These are phyloP conservation scores for Erpetoichthys calabaricus DNA, from an alignment of 2,797 vertebrate species.

Conservation along the genomic window DNA sequence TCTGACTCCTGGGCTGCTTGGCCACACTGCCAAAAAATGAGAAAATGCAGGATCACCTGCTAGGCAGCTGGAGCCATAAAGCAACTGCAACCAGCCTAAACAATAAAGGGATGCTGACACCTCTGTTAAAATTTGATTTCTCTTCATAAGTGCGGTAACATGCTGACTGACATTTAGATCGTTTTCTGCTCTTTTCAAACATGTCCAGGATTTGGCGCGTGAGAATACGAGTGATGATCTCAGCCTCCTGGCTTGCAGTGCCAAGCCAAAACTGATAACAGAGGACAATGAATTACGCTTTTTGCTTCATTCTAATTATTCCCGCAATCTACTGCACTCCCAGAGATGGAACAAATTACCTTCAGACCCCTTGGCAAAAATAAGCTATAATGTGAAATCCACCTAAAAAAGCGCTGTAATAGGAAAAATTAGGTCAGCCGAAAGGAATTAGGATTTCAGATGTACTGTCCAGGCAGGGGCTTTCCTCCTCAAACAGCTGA, in stretches of 20 bases:
- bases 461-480: conserved; percentile 49
- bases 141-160: too few relatives aligned
- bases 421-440: conserved; percentile 64
- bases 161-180: too few relatives aligned
- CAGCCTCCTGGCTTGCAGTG: conserved; percentile 15
- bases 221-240: conserved; percentile 13
- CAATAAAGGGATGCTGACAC: too few relatives aligned
- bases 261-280: conserved; percentile 20
- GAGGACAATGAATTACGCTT: conserved; percentile 27
- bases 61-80: too few relatives aligned
- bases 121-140: too few relatives aligned
- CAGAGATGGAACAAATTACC: conserved; percentile 62
- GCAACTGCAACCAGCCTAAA: too few relatives aligned
- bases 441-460: conserved; percentile 72
- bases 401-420: conserved; percentile 54
- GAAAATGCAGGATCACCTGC: too few relatives aligned
- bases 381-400: conserved; percentile 60
- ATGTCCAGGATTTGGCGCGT: conserved; percentile 10
- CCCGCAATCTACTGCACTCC: conserved; percentile 38
- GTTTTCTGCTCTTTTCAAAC: too few relatives aligned
- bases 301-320: conserved; percentile 45
- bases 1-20: too few relatives aligned
- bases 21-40: too few relatives aligned
- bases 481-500: conserved; percentile 41
- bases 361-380: conserved; percentile 54